Evolutionary conservation across 2,113 vertebrate genomes (phyloP).

Genomic region (Microcebus tavaratra): DNA sequence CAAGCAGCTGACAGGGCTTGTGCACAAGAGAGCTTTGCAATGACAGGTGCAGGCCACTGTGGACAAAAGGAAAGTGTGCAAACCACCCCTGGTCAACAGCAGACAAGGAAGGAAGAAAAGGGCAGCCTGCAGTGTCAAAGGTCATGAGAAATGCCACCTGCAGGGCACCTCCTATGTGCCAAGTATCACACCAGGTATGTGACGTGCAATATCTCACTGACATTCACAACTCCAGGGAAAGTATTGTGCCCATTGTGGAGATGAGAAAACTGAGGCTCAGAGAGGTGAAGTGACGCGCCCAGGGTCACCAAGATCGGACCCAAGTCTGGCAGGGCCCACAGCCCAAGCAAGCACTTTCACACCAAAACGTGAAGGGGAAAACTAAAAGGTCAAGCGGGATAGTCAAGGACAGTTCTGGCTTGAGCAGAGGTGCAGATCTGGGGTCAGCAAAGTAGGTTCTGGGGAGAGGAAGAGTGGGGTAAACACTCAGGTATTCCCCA

Average conservation of each 20-base stretch:
- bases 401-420: background rate
- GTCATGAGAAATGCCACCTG: background rate
- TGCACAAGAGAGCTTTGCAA: fast-evolving
- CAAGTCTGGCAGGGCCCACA: fast-evolving
- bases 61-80: background rate
- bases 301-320: background rate
- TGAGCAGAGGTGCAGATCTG: background rate
- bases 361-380: background rate
- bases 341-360: background rate
- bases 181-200: too few species aligned
- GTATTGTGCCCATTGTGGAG: background rate
- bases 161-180: background rate
- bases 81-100: background rate
- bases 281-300: background rate
- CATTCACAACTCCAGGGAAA: background rate
- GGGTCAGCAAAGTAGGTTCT: background rate
- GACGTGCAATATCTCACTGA: fast-evolving
- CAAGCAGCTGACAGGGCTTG: fast-evolving
- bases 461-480: background rate
- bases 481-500: background rate
- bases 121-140: background rate
- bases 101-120: background rate
- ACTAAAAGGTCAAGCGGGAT: background rate
- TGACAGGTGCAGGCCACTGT: fast-evolving
- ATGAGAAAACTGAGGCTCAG: background rate